Evolutionary conservation across 2,113 vertebrate genomes (phyloP).

Genomic region (Oceanites oceanicus): DNA sequence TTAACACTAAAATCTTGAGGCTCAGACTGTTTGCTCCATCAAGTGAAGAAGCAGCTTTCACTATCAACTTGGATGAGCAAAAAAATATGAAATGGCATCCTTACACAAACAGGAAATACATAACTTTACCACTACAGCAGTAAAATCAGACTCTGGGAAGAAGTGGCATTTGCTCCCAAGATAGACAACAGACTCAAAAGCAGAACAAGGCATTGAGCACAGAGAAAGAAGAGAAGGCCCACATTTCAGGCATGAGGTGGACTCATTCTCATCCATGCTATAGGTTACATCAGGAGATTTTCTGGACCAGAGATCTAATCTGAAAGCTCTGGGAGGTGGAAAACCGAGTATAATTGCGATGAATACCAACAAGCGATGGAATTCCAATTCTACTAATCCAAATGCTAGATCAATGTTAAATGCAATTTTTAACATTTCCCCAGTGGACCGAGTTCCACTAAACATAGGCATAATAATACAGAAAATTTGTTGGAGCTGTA

Average conservation of each 20-base stretch:
- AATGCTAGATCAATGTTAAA: neutral
- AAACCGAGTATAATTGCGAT: neutral
- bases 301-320: neutral
- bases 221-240: neutral
- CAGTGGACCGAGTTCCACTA: fast-evolving
- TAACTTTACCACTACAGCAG: neutral
- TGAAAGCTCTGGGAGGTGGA: neutral
- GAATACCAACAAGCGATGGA: neutral
- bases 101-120: neutral
- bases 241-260: neutral
- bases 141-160: neutral
- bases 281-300: neutral
- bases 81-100: neutral
- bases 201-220: neutral
- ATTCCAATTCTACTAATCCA: neutral
- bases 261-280: neutral
- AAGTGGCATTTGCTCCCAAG: neutral
- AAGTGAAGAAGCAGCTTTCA: neutral
- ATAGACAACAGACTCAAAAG: neutral
- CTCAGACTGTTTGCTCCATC: neutral
- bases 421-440: neutral
- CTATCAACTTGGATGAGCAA: neutral
- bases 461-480: neutral
- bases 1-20: neutral
- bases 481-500: neutral